These are phyloP conservation scores for Telmatherina bonti DNA, from an alignment of 2,797 vertebrate genomes.

Conservation along the genomic window DNA sequence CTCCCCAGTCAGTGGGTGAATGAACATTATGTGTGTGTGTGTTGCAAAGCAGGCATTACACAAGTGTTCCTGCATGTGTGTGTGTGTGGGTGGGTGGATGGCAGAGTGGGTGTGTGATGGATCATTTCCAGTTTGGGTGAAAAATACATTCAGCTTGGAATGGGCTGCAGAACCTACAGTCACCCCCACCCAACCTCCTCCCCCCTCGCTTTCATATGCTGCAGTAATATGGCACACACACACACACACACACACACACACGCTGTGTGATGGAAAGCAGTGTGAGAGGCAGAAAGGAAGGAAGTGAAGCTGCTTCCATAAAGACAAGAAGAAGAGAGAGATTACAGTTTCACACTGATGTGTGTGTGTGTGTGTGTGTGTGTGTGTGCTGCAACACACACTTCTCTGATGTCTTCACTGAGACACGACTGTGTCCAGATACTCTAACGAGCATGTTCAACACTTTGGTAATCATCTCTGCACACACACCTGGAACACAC, in stretches of 20 bases:
- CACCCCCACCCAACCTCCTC: background rate
- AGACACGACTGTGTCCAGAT: too few species aligned
- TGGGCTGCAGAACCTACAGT: constrained; percentile 25
- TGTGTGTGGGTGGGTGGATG: constrained; percentile 28
- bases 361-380: background rate
- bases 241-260: constrained; percentile 19
- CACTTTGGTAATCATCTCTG: too few species aligned
- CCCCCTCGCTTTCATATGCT: constrained; percentile 20
- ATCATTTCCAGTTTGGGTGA: constrained; percentile 58
- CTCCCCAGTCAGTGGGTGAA: constrained; percentile 22
- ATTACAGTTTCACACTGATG: constrained; percentile 25
- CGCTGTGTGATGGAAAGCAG: constrained; percentile 1
- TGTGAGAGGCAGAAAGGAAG: constrained; percentile 2
- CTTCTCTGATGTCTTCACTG: background rate
- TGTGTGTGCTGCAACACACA: constrained; percentile 4
- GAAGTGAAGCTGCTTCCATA: too few species aligned
- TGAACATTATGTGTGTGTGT: constrained; percentile 15
- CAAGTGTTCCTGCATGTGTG: constrained; percentile 36
- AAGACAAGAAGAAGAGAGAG: background rate
- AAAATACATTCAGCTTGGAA: constrained; percentile 46
- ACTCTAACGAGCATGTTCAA: too few species aligned
- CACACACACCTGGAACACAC: too few species aligned
- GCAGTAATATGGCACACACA: constrained; percentile 31
- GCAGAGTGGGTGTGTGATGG: constrained; percentile 59
- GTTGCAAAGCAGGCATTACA: constrained; percentile 32